Conservation (phyloP, 2,113 vertebrate genomes). For the Rhinopithecus roxellana region DNA sequence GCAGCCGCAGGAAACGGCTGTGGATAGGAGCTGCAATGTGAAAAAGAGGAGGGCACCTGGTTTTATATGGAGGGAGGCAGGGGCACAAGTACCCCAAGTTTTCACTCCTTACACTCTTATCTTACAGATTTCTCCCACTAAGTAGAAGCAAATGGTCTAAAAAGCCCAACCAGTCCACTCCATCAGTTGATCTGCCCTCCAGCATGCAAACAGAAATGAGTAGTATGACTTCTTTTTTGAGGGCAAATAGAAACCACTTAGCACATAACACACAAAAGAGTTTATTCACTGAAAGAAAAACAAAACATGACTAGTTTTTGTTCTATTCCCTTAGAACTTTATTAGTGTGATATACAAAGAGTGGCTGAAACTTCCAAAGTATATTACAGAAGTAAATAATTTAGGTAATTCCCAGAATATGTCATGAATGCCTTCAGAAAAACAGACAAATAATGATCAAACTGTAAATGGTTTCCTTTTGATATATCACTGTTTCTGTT, state of each 20-base stretch:
- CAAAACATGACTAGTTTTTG: not conserved
- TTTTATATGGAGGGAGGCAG: not conserved
- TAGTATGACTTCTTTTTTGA: no score
- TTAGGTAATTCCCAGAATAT: not conserved
- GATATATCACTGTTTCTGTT: not conserved
- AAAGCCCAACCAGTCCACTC: not conserved
- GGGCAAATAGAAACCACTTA: no score
- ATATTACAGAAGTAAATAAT: not conserved
- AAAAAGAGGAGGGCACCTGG: not conserved
- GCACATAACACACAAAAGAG: not conserved
- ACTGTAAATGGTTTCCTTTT: not conserved
- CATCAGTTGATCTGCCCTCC: fast-evolving
- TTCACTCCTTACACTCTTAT: not conserved
- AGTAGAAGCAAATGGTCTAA: not conserved
- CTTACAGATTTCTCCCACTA: not conserved
- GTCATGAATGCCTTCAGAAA: not conserved
- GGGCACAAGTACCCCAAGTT: fast-evolving
- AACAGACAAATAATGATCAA: not conserved
- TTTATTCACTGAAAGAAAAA: not conserved
- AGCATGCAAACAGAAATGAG: fast-evolving
- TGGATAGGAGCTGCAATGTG: not conserved
- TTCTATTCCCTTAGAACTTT: not conserved
- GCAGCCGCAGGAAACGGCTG: not conserved
- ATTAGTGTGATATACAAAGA: not conserved
- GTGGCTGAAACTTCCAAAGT: not conserved